Evolutionary conservation across 2,888 invertebrate genomes (phyloP), one percentile per base, ranked within the genome.

Genomic region (Pterobdella sp.): DNA sequence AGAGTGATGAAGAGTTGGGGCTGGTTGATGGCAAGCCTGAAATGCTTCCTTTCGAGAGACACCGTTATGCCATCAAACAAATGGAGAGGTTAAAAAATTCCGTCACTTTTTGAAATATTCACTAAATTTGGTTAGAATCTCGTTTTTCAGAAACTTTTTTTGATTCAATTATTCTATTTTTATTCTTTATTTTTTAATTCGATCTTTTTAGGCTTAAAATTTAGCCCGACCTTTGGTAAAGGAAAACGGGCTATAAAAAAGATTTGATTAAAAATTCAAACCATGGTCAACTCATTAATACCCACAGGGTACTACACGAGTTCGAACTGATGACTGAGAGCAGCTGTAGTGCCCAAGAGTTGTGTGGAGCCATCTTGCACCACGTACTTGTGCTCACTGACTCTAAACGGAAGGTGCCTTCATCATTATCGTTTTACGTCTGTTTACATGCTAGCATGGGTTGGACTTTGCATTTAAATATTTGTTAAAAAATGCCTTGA

Each of bases 31-130:
- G 79, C 1, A 82, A 81, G 76, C 83, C 83, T 22, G 81, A 81
- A 72, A 81, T 82, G 81, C 77, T 78, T 34, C 83, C 83, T 1
- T 79, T 79, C 68, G 68, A 92, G 90, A 79, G 89, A 88, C 81
- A 88, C 88, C 90, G 90, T 81, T 93, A 92, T 84, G 90, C 91
- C 1, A 88, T 89, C 76, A 86, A 88, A 78, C 82, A 83, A 75
- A 83, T 84, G 83, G 84, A 84, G 75, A 75, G 60, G 60, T 56
- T 7, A 7, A 42, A 7, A 42, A 42, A 14, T 14, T 42, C 22
- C 22, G 49, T 42, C 22, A 42, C 49, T 42, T 42, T 42, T 22
- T 42, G 7, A 14, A 42, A 14, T 42, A 42, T 42, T 42, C 22
- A 14, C 7, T 42, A 42, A 14, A 42, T 42, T 42, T 42, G 22